These are phyloP conservation scores for Gambusia affinis DNA, from an alignment of 2,113 vertebrate species.

Conservation along the genomic window DNA sequence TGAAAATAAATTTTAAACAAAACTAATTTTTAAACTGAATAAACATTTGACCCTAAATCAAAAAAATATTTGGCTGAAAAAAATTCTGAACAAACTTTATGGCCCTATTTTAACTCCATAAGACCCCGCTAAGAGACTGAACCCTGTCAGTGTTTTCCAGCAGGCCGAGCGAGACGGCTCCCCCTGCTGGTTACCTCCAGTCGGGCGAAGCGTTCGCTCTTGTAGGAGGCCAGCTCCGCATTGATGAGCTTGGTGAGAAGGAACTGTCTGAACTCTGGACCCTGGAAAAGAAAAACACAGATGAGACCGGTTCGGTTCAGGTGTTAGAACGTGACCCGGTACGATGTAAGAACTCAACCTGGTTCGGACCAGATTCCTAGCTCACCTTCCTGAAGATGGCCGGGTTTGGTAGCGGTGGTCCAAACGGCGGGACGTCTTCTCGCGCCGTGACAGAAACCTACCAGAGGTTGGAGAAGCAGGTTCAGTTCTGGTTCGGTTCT, in stretches of 20 bases:
- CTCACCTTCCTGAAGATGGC: constrained; percentile 91
- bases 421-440: constrained; percentile 91
- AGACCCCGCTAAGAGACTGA: too few relatives aligned
- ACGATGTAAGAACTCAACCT: neutral
- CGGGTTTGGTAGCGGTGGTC: constrained; percentile 87
- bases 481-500: too few relatives aligned
- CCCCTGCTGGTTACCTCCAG: constrained; percentile 85
- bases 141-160: neutral
- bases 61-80: too few relatives aligned
- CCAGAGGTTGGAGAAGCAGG: neutral
- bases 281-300: constrained; percentile 69
- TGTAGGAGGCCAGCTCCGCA: constrained; percentile 91
- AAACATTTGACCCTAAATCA: too few relatives aligned
- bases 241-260: constrained; percentile 96
- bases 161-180: neutral
- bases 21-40: too few relatives aligned
- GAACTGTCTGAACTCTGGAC: constrained; percentile 91
- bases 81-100: too few relatives aligned
- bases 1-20: too few relatives aligned
- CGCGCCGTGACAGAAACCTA: constrained; percentile 93
- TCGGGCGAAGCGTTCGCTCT: constrained; percentile 93
- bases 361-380: neutral
- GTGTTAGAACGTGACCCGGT: too few relatives aligned
- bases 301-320: too few relatives aligned
- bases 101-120: too few relatives aligned